phyloP scores from a whole-genome alignment of 2,888 invertebrate genomes.

The Eledone cirrhosa region DNA sequence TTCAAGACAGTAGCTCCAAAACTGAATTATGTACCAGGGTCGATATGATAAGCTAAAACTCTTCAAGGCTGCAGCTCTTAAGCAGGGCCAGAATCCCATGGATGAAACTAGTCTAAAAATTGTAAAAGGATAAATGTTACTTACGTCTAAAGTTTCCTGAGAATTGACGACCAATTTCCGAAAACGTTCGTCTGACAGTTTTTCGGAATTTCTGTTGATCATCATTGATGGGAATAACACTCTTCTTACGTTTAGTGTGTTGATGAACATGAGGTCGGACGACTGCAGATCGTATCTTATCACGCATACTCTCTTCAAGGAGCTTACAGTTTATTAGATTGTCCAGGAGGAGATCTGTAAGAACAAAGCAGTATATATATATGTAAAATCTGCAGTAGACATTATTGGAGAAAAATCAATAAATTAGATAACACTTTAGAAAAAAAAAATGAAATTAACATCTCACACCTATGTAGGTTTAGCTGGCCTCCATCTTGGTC shows the following conservation, averaged over 20 bases:
- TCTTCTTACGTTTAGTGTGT: conserved; percentile 70
- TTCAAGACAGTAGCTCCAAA: too few species aligned
- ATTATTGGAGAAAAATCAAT: too few species aligned
- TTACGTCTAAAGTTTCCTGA: conserved; percentile 34
- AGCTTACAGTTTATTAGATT: conserved; percentile 83
- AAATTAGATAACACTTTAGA: too few species aligned
- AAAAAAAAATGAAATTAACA: too few species aligned
- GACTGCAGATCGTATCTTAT: conserved; percentile 83
- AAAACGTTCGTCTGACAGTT: conserved; percentile 47
- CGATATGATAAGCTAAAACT: too few species aligned
- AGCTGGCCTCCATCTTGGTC: too few species aligned
- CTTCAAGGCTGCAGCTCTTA: too few species aligned
- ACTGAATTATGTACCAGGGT: too few species aligned
- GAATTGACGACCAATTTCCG: conserved; percentile 38
- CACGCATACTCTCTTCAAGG: conserved; percentile 78
- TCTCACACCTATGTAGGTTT: too few species aligned
- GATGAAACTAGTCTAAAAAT: background rate
- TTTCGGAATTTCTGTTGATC: conserved; percentile 37
- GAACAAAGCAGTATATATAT: background rate
- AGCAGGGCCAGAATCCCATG: too few species aligned
- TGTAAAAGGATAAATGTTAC: background rate
- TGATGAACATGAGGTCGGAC: conserved; percentile 91
- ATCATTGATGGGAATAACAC: conserved; percentile 37
- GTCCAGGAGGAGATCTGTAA: conserved; percentile 82
- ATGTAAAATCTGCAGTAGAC: too few species aligned